These are phyloP conservation scores for Stegostoma tigrinum DNA, from an alignment of 2,113 vertebrate species.

Conservation along the genomic window DNA sequence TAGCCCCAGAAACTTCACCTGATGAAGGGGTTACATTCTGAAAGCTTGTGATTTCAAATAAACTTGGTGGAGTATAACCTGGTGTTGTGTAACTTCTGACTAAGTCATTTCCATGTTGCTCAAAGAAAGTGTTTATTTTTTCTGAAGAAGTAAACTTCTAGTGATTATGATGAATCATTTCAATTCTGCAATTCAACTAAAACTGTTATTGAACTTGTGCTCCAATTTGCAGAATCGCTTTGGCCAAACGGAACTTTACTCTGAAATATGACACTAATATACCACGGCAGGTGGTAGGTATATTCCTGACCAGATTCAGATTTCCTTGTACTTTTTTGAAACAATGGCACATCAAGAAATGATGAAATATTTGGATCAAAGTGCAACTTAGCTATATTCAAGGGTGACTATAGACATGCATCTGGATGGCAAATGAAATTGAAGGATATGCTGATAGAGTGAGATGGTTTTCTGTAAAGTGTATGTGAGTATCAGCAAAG, in stretches of 20 bases:
- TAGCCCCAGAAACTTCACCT: too few relatives aligned
- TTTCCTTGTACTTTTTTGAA: neutral
- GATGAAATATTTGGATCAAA: neutral
- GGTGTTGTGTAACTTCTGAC: too few relatives aligned
- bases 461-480: neutral
- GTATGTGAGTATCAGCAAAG: too few relatives aligned
- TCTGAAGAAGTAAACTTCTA: neutral
- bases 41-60: too few relatives aligned
- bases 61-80: too few relatives aligned
- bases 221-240: slow-evolving; percentile 57
- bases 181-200: neutral
- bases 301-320: neutral
- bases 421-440: neutral
- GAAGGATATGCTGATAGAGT: neutral
- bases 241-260: slow-evolving; percentile 72
- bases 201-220: neutral
- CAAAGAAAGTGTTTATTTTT: neutral
- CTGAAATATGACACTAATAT: slow-evolving; percentile 74
- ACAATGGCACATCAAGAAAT: neutral
- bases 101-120: too few relatives aligned
- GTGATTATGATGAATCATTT: neutral
- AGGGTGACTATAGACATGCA: neutral
- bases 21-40: too few relatives aligned
- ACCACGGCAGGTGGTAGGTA: slow-evolving; percentile 69
- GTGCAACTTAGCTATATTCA: neutral